Percentiles rank a stretch among this genome's conserved stretches.
phyloP scores from a whole-genome alignment of 2,888 invertebrate species.

The Polydrusus pterygomalis region DNA sequence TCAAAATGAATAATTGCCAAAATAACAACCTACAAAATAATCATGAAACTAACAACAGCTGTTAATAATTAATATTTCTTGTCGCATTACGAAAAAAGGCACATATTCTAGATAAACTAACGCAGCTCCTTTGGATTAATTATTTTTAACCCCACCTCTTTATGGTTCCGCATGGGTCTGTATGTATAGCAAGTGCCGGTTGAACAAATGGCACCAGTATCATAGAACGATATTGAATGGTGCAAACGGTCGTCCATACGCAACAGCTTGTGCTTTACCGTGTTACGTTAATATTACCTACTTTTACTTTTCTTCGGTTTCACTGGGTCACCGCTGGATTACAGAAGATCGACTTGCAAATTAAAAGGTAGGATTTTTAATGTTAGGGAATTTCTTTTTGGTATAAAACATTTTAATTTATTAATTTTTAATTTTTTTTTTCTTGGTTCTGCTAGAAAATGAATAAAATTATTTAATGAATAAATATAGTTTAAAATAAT shows the following conservation, averaged over 20 bases:
- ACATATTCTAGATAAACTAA: too few relatives aligned
- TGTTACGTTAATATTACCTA: not conserved
- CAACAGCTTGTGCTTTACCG: not conserved
- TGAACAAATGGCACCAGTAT: not conserved
- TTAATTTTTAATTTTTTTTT: too few relatives aligned
- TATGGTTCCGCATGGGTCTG: not conserved
- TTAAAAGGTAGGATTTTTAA: not conserved
- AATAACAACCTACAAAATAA: too few relatives aligned
- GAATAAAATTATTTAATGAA: too few relatives aligned
- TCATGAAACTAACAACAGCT: too few relatives aligned
- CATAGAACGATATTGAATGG: slow-evolving; percentile 3
- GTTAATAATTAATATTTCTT: too few relatives aligned
- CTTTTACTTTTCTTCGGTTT: slow-evolving; percentile 4
- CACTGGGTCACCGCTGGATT: not conserved
- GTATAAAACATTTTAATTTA: not conserved
- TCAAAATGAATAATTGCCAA: too few relatives aligned
- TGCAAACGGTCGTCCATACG: not conserved
- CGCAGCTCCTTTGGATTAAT: too few relatives aligned
- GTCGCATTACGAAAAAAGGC: too few relatives aligned
- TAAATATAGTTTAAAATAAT: too few relatives aligned
- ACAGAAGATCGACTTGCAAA: not conserved
- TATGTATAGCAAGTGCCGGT: not conserved
- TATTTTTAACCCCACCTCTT: not conserved
- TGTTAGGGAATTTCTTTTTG: not conserved
- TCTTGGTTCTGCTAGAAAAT: too few relatives aligned